Base-by-base conservation (phyloP, 2,888 invertebrate species). In the Phengaris alcon region DNA sequence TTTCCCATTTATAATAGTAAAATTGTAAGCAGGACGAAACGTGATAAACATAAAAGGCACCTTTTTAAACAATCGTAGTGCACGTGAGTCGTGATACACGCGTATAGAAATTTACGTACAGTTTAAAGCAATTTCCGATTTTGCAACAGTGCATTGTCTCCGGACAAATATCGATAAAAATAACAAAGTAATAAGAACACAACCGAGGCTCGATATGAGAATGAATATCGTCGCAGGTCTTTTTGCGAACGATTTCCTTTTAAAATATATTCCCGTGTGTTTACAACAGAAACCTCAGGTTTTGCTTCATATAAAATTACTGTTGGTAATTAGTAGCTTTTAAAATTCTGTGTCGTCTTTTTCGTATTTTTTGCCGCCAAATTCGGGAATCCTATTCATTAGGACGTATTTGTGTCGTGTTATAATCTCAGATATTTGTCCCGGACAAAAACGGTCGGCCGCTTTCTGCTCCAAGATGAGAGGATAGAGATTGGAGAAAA, bases 301-400 rank as follows among this genome's bases (percentile, higher is more conserved):
- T 80, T 81, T 82, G 82, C 77, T 77, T 77, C 76, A 75, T 77
- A 79, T 77, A 80, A 82, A 82, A 83, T 84, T 80, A 81, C 82
- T 81, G 77, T 75, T 77, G 79, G 79, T 83, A 84, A 84, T 84
- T 84, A 84, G 81, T 79, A 74, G 69, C 80, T 79, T 80, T 82
- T 82, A 81, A 82, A 79, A 83, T 83, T 81, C 82, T 80, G 76
- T 77, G 74, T 80, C 80, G 80, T 80, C 81, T 77, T 69, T 77
- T 77, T 74, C 76, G 77, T 79, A 79, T 79, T 79, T 78, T 79
- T 76, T 77, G 59, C 78, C 72, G 44, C 35, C 72, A 44, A 72
- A 72, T 72, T 46, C 74, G 59, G 74, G 75, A 59, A 76, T 77
- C 75, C 68, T 79, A 78, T 80, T 78, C 76, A 76, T 77, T 77